Evolutionary conservation across 2,797 vertebrate species (phyloP), one percentile per base, ranked within the genome.

Genomic region (Gouania willdenowi): DNA sequence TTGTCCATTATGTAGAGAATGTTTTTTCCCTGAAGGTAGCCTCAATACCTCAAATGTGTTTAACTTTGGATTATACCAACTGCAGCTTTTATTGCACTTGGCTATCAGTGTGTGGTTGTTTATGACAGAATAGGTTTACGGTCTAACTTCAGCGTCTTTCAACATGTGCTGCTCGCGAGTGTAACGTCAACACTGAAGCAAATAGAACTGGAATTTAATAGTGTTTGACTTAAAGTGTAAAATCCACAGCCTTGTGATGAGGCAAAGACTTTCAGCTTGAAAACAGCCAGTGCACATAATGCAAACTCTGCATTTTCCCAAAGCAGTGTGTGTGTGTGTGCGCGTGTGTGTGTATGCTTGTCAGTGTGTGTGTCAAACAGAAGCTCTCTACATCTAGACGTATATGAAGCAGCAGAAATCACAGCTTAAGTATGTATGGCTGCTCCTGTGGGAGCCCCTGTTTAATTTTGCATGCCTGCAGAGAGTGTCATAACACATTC

Each of bases 401-500:
- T 42, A 55, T 47, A 68, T 41, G 39, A 55, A 54, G 41, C 53
- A 69, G 39, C 51, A 56, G 43, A 77, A 83, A 81, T 79, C 68
- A 62, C 72, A 71, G 61, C 59, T 76, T 70, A 76, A 80, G 78
- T 80, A 79, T 70, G 77, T 76, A 67, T 45, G 46, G 52, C 47
- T 71, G 50, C 58, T 77, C 73, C 65, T 60, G 67, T 64, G 74
- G 72, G 77, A 81, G 66, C 19, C 43, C 60, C 60, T 68, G 70
- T 79, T 88, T 69, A 83, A 85, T 85, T 84, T 81, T 84, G 61
- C 67, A 86, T 82, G 76, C 49, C 72, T 75, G 66, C 64, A 73
- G 72, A 77, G 66, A 65, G 59, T 74, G 83, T 80, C 82, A 79
- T 78, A 76, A 75, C 70, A 77, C 63, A 83, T 84, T 79, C 74